Evolutionary conservation across 1,140 invertebrate species (phyloP), one percentile per base, ranked within the genome.

Genomic region (Popillia japonica): DNA sequence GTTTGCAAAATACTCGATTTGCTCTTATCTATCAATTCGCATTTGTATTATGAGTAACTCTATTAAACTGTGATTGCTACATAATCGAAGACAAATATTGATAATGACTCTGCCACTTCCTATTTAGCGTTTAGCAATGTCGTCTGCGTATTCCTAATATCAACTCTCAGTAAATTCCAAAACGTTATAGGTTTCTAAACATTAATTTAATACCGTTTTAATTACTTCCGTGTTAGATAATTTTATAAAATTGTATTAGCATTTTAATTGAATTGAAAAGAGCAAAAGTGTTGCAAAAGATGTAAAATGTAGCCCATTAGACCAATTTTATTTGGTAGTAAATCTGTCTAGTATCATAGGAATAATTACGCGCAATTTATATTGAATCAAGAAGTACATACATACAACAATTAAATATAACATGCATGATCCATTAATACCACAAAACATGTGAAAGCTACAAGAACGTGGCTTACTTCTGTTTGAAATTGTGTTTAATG

Each of bases 11-110:
- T n/a, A 68, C 27, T 27, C 61, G 27, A 27, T 68, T 68, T 68
- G n/a, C 22, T 23, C 2, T n/a, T 17, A 55, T n/a, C 17, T 55
- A 55, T 17, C 48, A n/a, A 17, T 9, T 10, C n/a, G n/a, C 59
- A 8, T 61, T 8, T 20, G 20, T 8, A 61, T 61, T 61, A 61
- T 7, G 17, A 27, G 61, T 68, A 14, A 23, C 0, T 2, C 20
- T 20, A 68, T 34, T 68, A 14, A 34, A 68, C 17, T 27, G 8
- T 10, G 11, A 34, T 34, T 34, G 61, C 22, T 10, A 68, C 20
- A 27, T 34, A 68, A 68, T 68, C 20, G 22, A 68, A 34, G 27
- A 9, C 22, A 68, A 68, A 68, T 61, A 61, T 61, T 61, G 59
- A 61, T n/a, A 20, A 9, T n/a, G n/a, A 17, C 17, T 14, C 4